These are phyloP conservation scores for Ophion obscuratus DNA, from an alignment of 2,888 invertebrate species.

Conservation along the genomic window DNA sequence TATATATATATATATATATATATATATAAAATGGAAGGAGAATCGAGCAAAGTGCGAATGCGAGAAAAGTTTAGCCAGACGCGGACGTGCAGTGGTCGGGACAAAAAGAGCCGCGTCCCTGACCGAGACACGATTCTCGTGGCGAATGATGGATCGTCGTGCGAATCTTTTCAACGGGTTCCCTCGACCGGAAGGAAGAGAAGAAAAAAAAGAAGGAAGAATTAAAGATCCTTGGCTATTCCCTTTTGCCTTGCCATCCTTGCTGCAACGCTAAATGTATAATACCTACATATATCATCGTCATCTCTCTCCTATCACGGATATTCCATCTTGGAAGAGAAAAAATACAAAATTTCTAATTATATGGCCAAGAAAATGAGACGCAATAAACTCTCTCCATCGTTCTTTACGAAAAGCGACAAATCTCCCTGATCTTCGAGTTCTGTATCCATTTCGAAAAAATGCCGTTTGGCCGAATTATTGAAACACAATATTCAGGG, in stretches of 20 bases:
- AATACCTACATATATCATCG: slow-evolving; percentile 22
- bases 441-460: neutral
- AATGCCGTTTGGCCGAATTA: neutral
- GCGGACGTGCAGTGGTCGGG: slow-evolving; percentile 57
- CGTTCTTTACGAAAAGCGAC: slow-evolving; percentile 29
- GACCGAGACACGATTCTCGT: slow-evolving; percentile 78
- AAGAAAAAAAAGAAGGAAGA: slow-evolving; percentile 74
- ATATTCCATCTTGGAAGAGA: slow-evolving; percentile 26
- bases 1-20: neutral
- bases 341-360: slow-evolving; percentile 48
- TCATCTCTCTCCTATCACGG: slow-evolving; percentile 21
- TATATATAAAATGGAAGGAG: slow-evolving; percentile 24
- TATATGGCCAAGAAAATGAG: slow-evolving; percentile 26
- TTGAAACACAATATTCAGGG: neutral
- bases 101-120: slow-evolving; percentile 71
- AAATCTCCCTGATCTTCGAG: neutral
- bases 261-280: slow-evolving; percentile 36
- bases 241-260: slow-evolving; percentile 42
- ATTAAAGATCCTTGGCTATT: slow-evolving; percentile 78
- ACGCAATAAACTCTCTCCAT: neutral
- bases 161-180: slow-evolving; percentile 80
- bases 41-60: slow-evolving; percentile 47
- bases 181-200: slow-evolving; percentile 80
- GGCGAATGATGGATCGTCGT: slow-evolving; percentile 81
- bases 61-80: slow-evolving; percentile 68